These are phyloP conservation scores for Euwallacea fornicatus DNA, from an alignment of 1,140 invertebrate species.

Conservation along the genomic window DNA sequence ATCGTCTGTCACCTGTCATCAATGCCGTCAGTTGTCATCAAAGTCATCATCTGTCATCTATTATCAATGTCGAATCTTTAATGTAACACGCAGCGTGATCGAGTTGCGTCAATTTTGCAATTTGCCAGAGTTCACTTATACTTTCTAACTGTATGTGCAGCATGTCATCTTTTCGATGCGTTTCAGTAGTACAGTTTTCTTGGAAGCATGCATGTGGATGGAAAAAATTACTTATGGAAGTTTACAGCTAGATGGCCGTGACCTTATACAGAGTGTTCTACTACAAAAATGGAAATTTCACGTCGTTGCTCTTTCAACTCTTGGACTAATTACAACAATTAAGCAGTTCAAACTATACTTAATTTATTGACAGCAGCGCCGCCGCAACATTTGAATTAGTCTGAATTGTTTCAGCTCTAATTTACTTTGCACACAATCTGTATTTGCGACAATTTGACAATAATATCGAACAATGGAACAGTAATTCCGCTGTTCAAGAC, in stretches of 20 bases:
- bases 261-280: not conserved
- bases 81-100: no score
- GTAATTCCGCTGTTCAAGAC: not conserved
- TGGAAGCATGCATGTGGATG: not conserved
- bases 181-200: no score
- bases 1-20: no score
- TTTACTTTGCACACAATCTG: conserved; percentile 6
- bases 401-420: conserved; percentile 11
- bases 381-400: conserved; percentile 3
- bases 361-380: not conserved
- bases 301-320: not conserved
- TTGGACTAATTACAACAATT: not conserved
- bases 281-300: not conserved
- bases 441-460: conserved; percentile 10
- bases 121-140: no score
- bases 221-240: not conserved
- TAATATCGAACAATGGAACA: conserved; percentile 10
- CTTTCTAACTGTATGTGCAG: no score
- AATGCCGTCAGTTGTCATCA: no score
- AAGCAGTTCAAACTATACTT: not conserved
- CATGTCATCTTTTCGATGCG: no score
- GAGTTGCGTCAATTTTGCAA: no score
- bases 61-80: no score
- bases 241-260: not conserved
- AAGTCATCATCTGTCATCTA: no score